These are phyloP conservation scores for Argyrosomus japonicus DNA, from an alignment of 2,113 vertebrate genomes.

Conservation along the genomic window DNA sequence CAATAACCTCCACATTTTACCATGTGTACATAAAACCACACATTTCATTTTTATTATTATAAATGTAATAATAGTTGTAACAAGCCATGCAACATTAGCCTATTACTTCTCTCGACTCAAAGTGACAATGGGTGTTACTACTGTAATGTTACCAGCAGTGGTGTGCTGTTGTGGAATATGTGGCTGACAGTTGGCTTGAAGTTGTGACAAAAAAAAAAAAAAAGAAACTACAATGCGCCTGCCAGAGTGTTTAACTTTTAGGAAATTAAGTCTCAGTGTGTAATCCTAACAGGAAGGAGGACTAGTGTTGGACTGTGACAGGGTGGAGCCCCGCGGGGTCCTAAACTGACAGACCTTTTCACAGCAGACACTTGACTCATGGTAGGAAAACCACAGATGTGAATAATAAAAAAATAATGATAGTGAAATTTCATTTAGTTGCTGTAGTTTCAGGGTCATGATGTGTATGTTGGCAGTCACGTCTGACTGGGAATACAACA, in stretches of 20 bases:
- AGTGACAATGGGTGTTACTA: no score
- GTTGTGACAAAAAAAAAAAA: neutral
- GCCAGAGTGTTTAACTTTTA: neutral
- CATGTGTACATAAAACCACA: neutral
- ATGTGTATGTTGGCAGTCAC: neutral
- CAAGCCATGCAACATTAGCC: no score
- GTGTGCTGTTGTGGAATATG: no score
- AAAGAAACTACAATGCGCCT: neutral
- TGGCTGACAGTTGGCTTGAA: neutral
- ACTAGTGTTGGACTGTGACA: neutral
- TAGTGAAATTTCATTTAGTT: neutral
- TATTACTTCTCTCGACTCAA: no score
- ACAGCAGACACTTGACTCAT: neutral
- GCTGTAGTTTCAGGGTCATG: neutral
- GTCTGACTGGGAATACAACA: neutral
- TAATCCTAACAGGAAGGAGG: neutral
- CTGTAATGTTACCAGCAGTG: no score
- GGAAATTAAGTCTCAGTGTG: neutral
- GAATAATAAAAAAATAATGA: neutral
- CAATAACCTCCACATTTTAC: neutral
- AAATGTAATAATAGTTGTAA: no score
- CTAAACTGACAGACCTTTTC: neutral
- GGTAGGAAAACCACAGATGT: neutral
- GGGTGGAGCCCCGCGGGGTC: no score
- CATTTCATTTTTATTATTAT: neutral